These are phyloP conservation scores for Acanthiza pusilla DNA, from an alignment of 2,797 vertebrate species.

Conservation along the genomic window DNA sequence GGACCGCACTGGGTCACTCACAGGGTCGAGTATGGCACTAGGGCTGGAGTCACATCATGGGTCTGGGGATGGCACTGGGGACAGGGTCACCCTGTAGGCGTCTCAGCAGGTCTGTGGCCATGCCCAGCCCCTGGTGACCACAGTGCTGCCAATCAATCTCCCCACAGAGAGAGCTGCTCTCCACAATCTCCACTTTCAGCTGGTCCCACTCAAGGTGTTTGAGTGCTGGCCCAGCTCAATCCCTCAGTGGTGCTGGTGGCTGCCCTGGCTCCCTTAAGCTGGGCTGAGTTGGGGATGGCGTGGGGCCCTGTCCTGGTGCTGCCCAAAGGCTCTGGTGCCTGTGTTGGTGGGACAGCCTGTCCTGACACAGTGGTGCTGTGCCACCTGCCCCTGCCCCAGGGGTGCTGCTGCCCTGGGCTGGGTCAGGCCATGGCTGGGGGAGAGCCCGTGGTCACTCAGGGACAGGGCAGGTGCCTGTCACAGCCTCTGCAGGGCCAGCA, in stretches of 20 bases:
- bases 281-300: neutral
- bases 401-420: neutral
- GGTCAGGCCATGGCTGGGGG: accelerated
- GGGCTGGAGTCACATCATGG: accelerated
- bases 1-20: neutral
- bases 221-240: accelerated
- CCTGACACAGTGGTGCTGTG: accelerated
- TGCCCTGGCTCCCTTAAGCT: accelerated
- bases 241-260: accelerated
- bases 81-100: neutral
- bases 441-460: accelerated
- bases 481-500: neutral
- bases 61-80: too few relatives aligned
- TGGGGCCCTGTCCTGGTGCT: accelerated
- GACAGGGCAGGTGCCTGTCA: accelerated
- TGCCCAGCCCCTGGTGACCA: neutral
- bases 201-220: neutral
- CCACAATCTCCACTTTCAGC: neutral
- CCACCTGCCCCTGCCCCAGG: too few relatives aligned
- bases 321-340: accelerated
- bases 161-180: neutral
- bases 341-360: neutral
- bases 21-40: too few relatives aligned
- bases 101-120: neutral
- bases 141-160: neutral